Percentiles rank a stretch among this genome's conserved stretches.
phyloP scores from a whole-genome alignment of 2,797 vertebrate species.

The Cebuella pygmaea region DNA sequence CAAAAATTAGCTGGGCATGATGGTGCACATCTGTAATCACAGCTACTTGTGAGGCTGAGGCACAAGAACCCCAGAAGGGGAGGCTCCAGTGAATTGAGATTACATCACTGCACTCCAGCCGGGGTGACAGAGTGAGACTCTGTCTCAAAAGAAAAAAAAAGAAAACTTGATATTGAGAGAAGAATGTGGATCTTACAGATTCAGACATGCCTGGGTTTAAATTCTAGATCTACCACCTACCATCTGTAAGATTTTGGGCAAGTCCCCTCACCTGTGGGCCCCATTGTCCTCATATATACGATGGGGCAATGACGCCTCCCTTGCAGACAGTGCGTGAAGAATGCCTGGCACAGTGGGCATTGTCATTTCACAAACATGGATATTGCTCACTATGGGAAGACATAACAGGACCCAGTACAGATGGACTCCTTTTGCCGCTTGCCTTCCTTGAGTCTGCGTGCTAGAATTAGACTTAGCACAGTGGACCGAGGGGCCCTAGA shows the following conservation, averaged over 20 bases:
- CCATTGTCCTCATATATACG: neutral
- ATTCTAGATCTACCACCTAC: neutral
- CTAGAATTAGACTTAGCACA: neutral
- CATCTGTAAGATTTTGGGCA: neutral
- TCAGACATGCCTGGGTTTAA: neutral
- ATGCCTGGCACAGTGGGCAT: accelerated
- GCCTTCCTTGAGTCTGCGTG: neutral
- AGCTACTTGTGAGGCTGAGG: no score
- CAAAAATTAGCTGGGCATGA: no score
- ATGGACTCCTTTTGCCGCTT: neutral
- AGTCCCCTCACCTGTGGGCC: neutral
- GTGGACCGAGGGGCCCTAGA: neutral
- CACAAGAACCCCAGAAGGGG: no score
- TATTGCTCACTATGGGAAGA: neutral
- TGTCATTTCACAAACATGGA: accelerated
- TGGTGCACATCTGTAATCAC: no score
- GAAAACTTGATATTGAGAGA: neutral
- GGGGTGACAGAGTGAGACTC: no score
- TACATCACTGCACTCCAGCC: no score
- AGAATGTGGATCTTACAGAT: neutral
- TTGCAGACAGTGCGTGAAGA: accelerated
- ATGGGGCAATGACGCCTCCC: neutral
- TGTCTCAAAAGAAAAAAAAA: no score
- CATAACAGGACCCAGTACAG: neutral
- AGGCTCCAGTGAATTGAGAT: no score